A percentile compares a stretch with the other conserved stretches of the same genome.
These are phyloP conservation scores for Mesodorylaimus sp. DNA, from an alignment of 2,888 invertebrate species.

Conservation along the genomic window DNA sequence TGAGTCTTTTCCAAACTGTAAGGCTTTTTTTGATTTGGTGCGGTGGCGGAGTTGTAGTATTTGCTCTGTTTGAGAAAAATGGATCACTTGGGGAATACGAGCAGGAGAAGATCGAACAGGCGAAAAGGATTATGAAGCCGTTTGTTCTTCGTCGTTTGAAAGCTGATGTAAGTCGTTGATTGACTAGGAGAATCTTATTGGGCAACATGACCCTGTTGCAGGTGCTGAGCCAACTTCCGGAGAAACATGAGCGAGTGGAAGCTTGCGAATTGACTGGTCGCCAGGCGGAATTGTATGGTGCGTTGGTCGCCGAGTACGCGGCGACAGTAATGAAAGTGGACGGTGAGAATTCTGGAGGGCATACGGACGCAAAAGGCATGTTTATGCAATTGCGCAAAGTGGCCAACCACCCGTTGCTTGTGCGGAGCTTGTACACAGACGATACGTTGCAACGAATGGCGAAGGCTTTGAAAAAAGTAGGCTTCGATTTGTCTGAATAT, in stretches of 20 bases:
- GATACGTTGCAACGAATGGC: slow-evolving; percentile 47
- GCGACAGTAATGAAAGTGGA: background rate
- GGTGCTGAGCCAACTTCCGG: slow-evolving; percentile 49
- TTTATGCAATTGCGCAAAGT: slow-evolving; percentile 79
- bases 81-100: slow-evolving; percentile 51
- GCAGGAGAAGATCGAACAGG: slow-evolving; percentile 67
- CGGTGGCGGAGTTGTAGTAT: background rate
- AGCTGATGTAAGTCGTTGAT: slow-evolving; percentile 45
- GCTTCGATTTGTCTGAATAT: too few species aligned
- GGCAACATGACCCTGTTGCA: slow-evolving; percentile 5
- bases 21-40: background rate
- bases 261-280: slow-evolving; percentile 48
- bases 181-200: background rate
- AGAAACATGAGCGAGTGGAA: slow-evolving; percentile 54
- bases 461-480: slow-evolving; percentile 29
- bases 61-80: background rate
- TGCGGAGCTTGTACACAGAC: slow-evolving; percentile 49
- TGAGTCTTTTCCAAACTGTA: slow-evolving; percentile 18
- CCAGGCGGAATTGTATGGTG: slow-evolving; percentile 56
- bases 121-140: slow-evolving; percentile 85
- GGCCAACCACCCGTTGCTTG: slow-evolving; percentile 75
- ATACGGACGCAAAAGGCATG: background rate
- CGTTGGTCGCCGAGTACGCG: slow-evolving; percentile 39
- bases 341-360: background rate
- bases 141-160: slow-evolving; percentile 76